Evolutionary conservation across 2,888 invertebrate genomes (phyloP).

Genomic region (Parnassius apollo): DNA sequence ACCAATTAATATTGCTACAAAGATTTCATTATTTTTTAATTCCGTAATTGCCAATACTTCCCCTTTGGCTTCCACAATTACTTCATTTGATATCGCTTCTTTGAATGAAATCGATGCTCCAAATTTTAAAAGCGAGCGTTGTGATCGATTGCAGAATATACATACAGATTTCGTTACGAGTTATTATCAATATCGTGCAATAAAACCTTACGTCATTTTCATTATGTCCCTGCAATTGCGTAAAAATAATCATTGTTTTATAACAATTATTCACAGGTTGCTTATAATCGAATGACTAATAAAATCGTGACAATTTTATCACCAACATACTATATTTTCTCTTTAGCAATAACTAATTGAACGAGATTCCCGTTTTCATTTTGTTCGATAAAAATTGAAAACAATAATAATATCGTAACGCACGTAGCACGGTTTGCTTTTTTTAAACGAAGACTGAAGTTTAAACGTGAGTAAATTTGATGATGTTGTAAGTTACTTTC

Average conservation of each 20-base stretch:
- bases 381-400: too few species aligned
- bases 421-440: too few species aligned
- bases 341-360: too few species aligned
- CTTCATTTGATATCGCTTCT: conserved; percentile 26
- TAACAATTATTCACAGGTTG: conserved; percentile 15
- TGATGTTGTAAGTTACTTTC: too few species aligned
- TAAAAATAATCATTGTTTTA: conserved; percentile 34
- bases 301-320: too few species aligned
- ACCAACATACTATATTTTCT: too few species aligned
- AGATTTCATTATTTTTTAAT: conserved; percentile 19
- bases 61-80: conserved; percentile 26
- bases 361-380: too few species aligned
- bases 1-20: conserved; percentile 26
- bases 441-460: too few species aligned
- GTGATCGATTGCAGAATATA: conserved; percentile 13
- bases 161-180: conserved; percentile 20
- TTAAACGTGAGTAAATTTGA: too few species aligned
- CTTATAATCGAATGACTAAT: too few species aligned
- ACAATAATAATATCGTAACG: too few species aligned
- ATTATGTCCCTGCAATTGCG: conserved; percentile 38
- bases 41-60: conserved; percentile 29
- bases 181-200: conserved; percentile 24
- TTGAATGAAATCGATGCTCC: conserved; percentile 24
- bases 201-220: conserved; percentile 20
- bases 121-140: conserved; percentile 17